Base-by-base conservation (phyloP, 2,113 vertebrate species). In the Rattus rattus region DNA sequence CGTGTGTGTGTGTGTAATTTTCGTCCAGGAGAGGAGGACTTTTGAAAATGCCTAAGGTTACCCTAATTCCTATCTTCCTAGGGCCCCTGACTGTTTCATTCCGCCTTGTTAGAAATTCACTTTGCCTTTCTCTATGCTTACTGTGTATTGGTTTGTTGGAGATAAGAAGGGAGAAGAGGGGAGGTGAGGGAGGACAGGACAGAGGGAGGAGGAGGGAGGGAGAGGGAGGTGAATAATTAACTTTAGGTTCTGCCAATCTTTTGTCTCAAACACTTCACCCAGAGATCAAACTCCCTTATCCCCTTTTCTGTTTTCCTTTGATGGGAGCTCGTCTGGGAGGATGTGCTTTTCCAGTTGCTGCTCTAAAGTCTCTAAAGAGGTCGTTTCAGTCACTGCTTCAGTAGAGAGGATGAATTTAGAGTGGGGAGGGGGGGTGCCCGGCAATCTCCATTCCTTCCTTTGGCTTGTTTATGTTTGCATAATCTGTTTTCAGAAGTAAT, bases 91-190 rank as follows among this genome's bases (percentile, higher is more conserved):
- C 93, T 84, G 63, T 90, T 54, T 80, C 77, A 67, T 92, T 28
- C 0, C 76, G 81, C 76, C 96, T 96, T 85, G 86, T 96, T 96
- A 95, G 96, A 88, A 96, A 95, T 76, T 91, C 79, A 59, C 96
- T 96, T 89, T 65, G 92, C 98, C 98, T 96, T 96, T 92, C 72
- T 92, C 95, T 84, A 61, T 87, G 94, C 96, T 96, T 72, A 76
- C 92, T 67, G 83, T 93, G 28, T 81, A 54, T 75, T 3, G 2
- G 70, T 30, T 1, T 19, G 95, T 67, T 76, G 43, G 91, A 79
- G 86, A 2, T 33, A 0, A 73, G 72, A 33, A 72, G 36, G 36
- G 17, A 72, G 17, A 16, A 12, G 14, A 7, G 30, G 14, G 17
- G 75, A 49, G 12, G 75, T 5, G n/a, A 6, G 22, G n/a, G n/a